Conservation (phyloP, 2,113 vertebrate genomes). For the Nyctibius bracteatus region DNA sequence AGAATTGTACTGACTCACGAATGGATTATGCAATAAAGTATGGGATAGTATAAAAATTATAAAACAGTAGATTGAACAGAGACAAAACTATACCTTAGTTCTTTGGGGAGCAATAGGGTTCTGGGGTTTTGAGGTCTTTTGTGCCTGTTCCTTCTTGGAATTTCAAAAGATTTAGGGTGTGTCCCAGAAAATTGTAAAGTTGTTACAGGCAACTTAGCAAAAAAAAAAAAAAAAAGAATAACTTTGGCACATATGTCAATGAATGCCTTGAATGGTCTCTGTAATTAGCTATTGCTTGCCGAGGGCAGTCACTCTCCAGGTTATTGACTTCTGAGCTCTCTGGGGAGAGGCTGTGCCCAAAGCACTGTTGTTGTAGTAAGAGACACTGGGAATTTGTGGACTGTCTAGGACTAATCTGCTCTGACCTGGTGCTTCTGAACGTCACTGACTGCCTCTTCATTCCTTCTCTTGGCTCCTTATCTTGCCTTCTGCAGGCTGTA, state of each 20-base stretch:
- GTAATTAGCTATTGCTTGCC: background rate
- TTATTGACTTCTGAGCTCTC: background rate
- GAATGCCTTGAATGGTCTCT: slow-evolving; percentile 1
- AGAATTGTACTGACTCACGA: background rate
- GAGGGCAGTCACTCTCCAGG: background rate
- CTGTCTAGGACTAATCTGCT: background rate
- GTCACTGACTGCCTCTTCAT: background rate
- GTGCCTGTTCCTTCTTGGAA: background rate
- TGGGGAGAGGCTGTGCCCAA: background rate
- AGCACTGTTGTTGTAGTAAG: background rate
- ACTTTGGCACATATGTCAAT: background rate
- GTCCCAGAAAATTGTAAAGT: background rate
- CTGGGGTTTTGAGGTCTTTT: background rate
- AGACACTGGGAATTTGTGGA: background rate
- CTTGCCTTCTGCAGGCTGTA: background rate
- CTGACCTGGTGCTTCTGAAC: background rate
- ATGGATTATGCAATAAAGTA: background rate
- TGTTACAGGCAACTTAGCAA: background rate
- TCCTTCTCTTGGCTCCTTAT: background rate
- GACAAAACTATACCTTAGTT: background rate
- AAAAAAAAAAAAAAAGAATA: background rate
- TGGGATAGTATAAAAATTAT: background rate
- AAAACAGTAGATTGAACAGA: background rate
- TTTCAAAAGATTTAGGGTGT: background rate
- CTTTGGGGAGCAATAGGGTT: background rate